These are phyloP conservation scores for Microtus ochrogaster DNA, from an alignment of 2,113 vertebrate genomes.

Conservation along the genomic window DNA sequence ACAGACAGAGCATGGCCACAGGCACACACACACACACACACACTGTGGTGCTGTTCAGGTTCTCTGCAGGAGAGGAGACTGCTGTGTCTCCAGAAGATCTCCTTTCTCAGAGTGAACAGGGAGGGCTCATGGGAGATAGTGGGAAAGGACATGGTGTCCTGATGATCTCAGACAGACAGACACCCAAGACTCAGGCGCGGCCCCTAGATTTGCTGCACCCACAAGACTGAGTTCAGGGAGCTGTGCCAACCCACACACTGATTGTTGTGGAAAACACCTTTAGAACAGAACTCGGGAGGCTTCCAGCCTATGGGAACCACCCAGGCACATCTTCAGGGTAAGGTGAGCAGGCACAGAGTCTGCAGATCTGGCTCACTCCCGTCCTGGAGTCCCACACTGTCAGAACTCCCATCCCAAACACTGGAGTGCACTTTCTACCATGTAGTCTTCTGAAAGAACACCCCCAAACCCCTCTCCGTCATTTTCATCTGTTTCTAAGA, in stretches of 20 bases:
- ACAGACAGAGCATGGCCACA: too few species aligned
- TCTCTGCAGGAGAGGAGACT: constrained; percentile 28
- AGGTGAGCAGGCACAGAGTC: neutral
- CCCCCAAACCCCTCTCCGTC: neutral
- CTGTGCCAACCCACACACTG: neutral
- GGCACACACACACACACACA: too few species aligned
- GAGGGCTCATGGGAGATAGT: neutral
- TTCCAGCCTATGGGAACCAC: constrained; percentile 1
- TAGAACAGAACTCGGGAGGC: neutral
- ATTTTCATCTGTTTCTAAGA: neutral
- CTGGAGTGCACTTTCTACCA: neutral
- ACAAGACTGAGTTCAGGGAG: neutral
- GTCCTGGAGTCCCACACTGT: neutral
- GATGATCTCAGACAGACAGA: neutral
- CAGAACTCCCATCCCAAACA: neutral
- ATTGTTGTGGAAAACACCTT: constrained; percentile 60
- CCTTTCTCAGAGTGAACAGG: neutral
- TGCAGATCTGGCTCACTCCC: neutral
- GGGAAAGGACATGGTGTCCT: neutral
- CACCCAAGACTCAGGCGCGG: neutral
- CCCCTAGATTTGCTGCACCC: neutral
- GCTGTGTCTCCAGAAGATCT: constrained; percentile 15
- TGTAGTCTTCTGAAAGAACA: neutral
- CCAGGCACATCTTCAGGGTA: neutral
- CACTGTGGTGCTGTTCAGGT: neutral